These are phyloP conservation scores for Ephestia elutella DNA, from an alignment of 1,140 invertebrate species.

Conservation along the genomic window DNA sequence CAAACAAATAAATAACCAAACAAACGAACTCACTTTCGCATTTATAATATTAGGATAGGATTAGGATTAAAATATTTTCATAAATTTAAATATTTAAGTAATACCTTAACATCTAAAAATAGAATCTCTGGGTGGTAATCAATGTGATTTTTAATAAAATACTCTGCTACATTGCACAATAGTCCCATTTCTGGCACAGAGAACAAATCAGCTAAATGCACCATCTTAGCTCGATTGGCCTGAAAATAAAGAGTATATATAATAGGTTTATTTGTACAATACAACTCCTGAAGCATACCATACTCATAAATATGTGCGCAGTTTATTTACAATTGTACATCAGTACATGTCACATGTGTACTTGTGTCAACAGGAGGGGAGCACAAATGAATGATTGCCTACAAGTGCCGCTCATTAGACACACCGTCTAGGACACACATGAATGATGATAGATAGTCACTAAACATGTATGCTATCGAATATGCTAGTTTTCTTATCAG, in stretches of 20 bases:
- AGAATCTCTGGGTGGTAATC: conserved; percentile 97
- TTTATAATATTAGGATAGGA: too few species aligned
- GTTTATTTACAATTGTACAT: conserved; percentile 22
- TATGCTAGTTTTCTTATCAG: neutral
- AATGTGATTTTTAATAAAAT: conserved; percentile 91
- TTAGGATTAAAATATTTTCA: too few species aligned
- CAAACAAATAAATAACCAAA: too few species aligned
- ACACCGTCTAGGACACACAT: conserved; percentile 16
- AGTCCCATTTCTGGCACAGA: conserved; percentile 97
- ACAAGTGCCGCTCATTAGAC: conserved; percentile 55
- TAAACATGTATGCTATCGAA: neutral
- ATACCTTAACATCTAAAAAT: conserved; percentile 95
- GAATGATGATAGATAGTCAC: neutral
- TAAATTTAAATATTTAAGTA: conserved; percentile 17
- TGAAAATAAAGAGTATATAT: conserved; percentile 53
- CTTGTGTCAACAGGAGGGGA: conserved; percentile 38
- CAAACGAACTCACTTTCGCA: too few species aligned
- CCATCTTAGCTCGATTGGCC: conserved; percentile 87
- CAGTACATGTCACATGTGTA: conserved; percentile 23
- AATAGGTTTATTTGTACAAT: neutral
- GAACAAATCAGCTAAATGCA: conserved; percentile 97
- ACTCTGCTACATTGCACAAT: conserved; percentile 94
- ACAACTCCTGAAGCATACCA: neutral
- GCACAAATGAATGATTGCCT: conserved; percentile 68
- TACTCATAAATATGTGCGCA: neutral